These are phyloP conservation scores for Sinella curviseta DNA, from an alignment of 1,140 invertebrate genomes.

Conservation along the genomic window DNA sequence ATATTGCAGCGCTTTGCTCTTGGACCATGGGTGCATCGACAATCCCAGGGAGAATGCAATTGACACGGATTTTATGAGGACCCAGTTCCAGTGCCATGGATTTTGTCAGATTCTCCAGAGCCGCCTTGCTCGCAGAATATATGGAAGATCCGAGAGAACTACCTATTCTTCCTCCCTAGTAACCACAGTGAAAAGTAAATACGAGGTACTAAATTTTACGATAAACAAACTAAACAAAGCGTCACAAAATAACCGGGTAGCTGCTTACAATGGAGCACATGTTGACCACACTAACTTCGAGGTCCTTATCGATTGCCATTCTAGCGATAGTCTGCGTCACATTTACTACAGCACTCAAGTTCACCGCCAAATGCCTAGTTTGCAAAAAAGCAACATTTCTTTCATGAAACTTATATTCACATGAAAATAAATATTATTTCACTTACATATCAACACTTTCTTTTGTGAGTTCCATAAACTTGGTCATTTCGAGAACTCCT, in stretches of 20 bases:
- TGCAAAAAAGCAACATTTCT: neutral
- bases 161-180: neutral
- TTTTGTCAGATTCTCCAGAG: constrained; percentile 33
- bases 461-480: neutral
- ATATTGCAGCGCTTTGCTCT: no score
- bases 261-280: no score
- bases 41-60: constrained; percentile 15
- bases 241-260: no score
- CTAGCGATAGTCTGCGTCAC: neutral
- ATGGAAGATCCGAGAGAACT: neutral
- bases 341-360: neutral
- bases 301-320: no score
- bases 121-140: constrained; percentile 30
- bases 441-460: neutral
- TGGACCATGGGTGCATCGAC: constrained; percentile 13
- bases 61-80: constrained; percentile 24
- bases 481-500: neutral
- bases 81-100: constrained; percentile 35
- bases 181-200: neutral
- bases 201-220: no score
- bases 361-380: neutral
- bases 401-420: neutral
- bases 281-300: no score
- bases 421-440: neutral
- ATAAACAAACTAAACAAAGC: no score